These are phyloP conservation scores for Drosophila paramelanica DNA, from an alignment of 2,888 invertebrate genomes.

Conservation along the genomic window DNA sequence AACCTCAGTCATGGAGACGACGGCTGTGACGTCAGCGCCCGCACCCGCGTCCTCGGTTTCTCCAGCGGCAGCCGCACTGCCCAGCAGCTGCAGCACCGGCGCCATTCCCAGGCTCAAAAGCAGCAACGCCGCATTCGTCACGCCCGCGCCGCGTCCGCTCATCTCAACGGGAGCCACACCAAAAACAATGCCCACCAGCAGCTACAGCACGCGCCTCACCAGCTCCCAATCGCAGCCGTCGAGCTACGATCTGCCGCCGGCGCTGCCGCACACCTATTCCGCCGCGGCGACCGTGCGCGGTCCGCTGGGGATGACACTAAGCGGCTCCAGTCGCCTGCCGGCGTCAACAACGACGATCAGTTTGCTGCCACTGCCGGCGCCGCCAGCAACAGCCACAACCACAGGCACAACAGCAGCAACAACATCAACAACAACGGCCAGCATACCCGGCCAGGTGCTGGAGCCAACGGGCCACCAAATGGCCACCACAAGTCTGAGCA, in stretches of 20 bases:
- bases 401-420: constrained; percentile 21
- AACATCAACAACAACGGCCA: constrained; percentile 22
- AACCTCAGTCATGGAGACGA: constrained; percentile 82
- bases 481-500: constrained; percentile 73
- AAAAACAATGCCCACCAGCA: constrained; percentile 59
- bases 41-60: constrained; percentile 25
- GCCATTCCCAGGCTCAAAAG: constrained; percentile 60
- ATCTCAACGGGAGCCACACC: constrained; percentile 69
- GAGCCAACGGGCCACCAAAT: constrained; percentile 48
- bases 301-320: constrained; percentile 79
- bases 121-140: constrained; percentile 34
- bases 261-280: constrained; percentile 81
- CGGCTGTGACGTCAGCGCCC: constrained; percentile 20
- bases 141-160: constrained; percentile 52
- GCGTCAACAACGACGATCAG: constrained; percentile 66
- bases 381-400: constrained; percentile 39
- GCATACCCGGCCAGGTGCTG: constrained; percentile 79
- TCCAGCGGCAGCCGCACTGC: constrained; percentile 25
- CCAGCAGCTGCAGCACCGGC: constrained; percentile 53
- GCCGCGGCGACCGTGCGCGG: constrained; percentile 76
- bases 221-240: constrained; percentile 64
- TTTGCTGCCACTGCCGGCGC: constrained; percentile 74
- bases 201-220: constrained; percentile 62
- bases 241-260: constrained; percentile 78
- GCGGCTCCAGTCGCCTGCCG: constrained; percentile 56